phyloP scores from a whole-genome alignment of 2,113 vertebrate genomes.

The Eublepharis macularius region DNA sequence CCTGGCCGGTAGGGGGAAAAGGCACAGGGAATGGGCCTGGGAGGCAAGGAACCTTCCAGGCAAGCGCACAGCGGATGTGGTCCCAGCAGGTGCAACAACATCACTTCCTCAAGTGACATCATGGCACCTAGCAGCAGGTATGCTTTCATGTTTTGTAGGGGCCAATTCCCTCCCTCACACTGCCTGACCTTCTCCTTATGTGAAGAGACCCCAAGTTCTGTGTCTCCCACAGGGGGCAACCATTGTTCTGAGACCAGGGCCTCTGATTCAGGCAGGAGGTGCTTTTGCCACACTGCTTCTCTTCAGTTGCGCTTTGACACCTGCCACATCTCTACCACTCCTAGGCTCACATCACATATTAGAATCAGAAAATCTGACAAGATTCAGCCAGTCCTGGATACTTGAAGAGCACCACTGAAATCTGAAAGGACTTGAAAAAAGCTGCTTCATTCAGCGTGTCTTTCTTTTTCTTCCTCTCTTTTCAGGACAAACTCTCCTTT shows the following conservation, averaged over 20 bases:
- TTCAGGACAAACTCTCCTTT: slow-evolving; percentile 76
- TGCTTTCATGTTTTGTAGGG: too few species aligned
- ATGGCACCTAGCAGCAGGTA: too few species aligned
- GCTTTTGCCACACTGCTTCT: background rate
- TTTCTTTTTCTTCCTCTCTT: slow-evolving; percentile 57
- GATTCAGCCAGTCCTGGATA: background rate
- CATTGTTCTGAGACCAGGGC: background rate
- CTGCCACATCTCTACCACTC: background rate
- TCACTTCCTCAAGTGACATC: too few species aligned
- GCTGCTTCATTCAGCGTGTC: background rate
- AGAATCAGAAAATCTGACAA: background rate
- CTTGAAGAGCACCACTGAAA: background rate
- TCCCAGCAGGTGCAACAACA: too few species aligned
- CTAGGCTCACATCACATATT: too few species aligned
- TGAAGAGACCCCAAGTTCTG: background rate
- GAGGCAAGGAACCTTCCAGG: too few species aligned
- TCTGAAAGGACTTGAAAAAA: background rate
- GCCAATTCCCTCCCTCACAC: too few species aligned
- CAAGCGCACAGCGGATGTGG: too few species aligned
- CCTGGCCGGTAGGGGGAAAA: too few species aligned
- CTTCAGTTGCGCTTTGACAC: background rate
- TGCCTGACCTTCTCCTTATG: background rate
- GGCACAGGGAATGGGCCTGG: too few species aligned
- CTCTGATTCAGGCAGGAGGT: background rate
- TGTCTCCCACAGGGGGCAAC: background rate